A percentile compares a stretch with the other conserved stretches of the same genome.
Conservation (phyloP, 2,113 vertebrate genomes). For the Oncorhynchus gorbuscha region DNA sequence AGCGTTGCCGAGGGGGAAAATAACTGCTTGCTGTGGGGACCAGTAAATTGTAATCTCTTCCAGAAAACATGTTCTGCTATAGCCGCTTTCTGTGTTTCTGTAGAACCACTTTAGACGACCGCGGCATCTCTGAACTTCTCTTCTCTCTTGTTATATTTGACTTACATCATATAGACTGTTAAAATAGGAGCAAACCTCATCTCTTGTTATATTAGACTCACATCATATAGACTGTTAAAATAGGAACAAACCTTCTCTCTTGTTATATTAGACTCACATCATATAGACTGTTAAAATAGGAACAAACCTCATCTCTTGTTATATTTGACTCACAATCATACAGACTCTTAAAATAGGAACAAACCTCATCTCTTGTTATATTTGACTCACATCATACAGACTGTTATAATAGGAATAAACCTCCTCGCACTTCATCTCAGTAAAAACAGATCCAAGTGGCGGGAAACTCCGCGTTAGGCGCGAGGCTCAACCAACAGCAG, state of each 20-base stretch:
- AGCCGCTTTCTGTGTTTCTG: not conserved
- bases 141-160: not conserved
- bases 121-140: not conserved
- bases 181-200: not conserved
- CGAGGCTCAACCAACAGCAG: not conserved
- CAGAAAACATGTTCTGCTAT: not conserved
- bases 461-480: not conserved
- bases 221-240: not conserved
- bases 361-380: not conserved
- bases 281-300: not conserved
- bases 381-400: not conserved
- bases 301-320: not conserved
- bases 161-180: not conserved
- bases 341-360: not conserved
- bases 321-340: not conserved
- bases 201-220: not conserved
- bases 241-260: not conserved
- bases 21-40: constrained; percentile 2
- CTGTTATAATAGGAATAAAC: not conserved
- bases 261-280: not conserved
- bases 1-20: not conserved
- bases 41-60: not conserved
- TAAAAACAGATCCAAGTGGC: constrained; percentile 3
- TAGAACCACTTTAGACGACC: not conserved
- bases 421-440: not conserved